A percentile compares a stretch with the other conserved stretches of the same genome.
Evolutionary conservation across 2,888 invertebrate species (phyloP).

Genomic region (Eupithecia insigniata): DNA sequence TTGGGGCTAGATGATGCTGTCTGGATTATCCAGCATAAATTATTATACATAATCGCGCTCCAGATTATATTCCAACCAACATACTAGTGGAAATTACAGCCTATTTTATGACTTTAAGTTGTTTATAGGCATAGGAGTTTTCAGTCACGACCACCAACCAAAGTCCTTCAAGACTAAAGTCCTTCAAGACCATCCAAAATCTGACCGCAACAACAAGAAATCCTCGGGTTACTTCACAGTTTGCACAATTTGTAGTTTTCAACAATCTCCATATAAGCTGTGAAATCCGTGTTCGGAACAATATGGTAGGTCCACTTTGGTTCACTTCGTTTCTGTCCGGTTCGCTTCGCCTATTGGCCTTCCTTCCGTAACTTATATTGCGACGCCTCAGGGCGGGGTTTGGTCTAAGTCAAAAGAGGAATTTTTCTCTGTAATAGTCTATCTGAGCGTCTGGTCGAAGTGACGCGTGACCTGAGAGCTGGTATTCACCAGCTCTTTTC

Average conservation of each 20-base stretch:
- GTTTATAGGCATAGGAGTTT: too few species aligned
- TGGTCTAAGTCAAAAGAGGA: constrained; percentile 29
- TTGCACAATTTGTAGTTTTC: neutral
- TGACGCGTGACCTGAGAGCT: too few species aligned
- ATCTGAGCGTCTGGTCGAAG: too few species aligned
- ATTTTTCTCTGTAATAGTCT: neutral
- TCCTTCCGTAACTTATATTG: constrained; percentile 59
- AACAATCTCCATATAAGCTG: constrained; percentile 15
- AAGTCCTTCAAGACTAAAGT: too few species aligned
- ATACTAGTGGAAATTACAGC: too few species aligned
- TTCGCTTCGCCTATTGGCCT: constrained; percentile 40
- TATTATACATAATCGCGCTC: too few species aligned
- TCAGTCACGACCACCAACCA: too few species aligned
- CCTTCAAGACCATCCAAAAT: constrained; percentile 1
- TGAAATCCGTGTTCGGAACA: constrained; percentile 36
- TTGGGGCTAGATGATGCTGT: too few species aligned
- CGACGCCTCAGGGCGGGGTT: constrained; percentile 41
- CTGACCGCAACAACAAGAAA: neutral
- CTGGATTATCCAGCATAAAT: too few species aligned
- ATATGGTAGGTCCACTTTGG: constrained; percentile 30
- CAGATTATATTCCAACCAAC: too few species aligned
- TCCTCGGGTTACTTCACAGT: neutral
- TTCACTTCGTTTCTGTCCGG: constrained; percentile 29
- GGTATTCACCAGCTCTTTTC: too few species aligned
- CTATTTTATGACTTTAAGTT: too few species aligned